These are phyloP conservation scores for Taurulus bubalis DNA, from an alignment of 2,113 vertebrate species.

Conservation along the genomic window DNA sequence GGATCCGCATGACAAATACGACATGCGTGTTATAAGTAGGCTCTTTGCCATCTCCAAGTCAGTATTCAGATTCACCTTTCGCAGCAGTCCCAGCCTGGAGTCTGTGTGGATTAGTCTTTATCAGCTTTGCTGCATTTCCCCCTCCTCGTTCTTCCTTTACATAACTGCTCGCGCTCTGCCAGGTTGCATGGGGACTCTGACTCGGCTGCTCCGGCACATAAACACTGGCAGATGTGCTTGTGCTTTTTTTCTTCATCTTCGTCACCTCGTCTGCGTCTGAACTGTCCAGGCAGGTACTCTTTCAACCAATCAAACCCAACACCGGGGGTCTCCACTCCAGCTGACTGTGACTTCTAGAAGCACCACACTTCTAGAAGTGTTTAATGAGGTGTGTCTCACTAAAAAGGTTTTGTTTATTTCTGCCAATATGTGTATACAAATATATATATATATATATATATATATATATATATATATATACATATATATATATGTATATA, in stretches of 20 bases:
- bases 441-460: too few species aligned
- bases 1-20: not conserved
- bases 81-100: not conserved
- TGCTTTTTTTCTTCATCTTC: not conserved
- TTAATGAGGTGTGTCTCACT: not conserved
- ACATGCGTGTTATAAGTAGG: not conserved
- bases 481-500: too few species aligned
- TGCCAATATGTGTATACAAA: too few species aligned
- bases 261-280: not conserved
- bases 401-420: not conserved
- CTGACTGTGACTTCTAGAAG: not conserved
- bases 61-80: not conserved
- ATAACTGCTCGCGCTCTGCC: not conserved
- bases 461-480: too few species aligned
- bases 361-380: not conserved
- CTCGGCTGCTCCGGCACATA: not conserved
- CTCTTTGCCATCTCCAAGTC: not conserved
- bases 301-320: not conserved
- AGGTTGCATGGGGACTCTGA: not conserved
- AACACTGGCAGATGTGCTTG: not conserved
- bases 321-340: not conserved
- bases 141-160: not conserved
- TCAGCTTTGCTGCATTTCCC: not conserved
- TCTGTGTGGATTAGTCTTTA: not conserved
- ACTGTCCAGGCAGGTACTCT: not conserved